Base-by-base conservation (phyloP, 2,888 invertebrate genomes). In the Anaspis maculata region DNA sequence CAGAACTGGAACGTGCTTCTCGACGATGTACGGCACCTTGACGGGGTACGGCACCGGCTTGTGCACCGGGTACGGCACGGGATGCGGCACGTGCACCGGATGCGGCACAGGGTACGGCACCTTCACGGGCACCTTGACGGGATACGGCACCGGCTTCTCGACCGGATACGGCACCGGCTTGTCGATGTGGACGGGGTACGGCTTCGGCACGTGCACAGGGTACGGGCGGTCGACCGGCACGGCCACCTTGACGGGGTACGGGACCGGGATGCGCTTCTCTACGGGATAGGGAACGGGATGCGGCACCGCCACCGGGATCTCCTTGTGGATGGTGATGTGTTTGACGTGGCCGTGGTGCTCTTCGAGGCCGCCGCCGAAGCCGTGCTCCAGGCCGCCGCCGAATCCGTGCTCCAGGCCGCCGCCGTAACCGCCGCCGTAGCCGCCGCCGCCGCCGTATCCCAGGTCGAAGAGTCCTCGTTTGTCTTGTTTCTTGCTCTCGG, bases 221-320 rank as follows among this genome's bases (percentile, higher is more conserved):
- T 64, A 63, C 12, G 67, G 67, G 39, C 63, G 64, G 42, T 70
- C 68, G 22, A 72, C 70, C 37, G 70, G 69, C 28, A 70, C 66
- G n/a, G 61, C 45, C 29, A 70, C 59, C 42, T 60, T 58, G 11
- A 59, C 57, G 15, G 59, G 61, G 26, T 61, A 57, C 2, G 70
- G 65, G 7, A 69, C 24, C 4, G 24, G 6, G 12, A 24, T 57
- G 34, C 68, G 67, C 42, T 70, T 70, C 46, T 68, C 68, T 19
- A 73, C 68, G 14, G 62, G 61, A 11, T 69, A 66, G 2, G 71
- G 66, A 21, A 76, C 72, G 1, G 77, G 78, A 0, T 73, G 71
- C 1, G 76, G 74, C 1, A 64, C 61, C 11, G 62, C 57, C 25
- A 56, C 55, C 25, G 57, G 54, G 3, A 62, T 47, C 44, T 58